phyloP scores from a whole-genome alignment of 2,888 invertebrate genomes.

The Brenthis hecate region DNA sequence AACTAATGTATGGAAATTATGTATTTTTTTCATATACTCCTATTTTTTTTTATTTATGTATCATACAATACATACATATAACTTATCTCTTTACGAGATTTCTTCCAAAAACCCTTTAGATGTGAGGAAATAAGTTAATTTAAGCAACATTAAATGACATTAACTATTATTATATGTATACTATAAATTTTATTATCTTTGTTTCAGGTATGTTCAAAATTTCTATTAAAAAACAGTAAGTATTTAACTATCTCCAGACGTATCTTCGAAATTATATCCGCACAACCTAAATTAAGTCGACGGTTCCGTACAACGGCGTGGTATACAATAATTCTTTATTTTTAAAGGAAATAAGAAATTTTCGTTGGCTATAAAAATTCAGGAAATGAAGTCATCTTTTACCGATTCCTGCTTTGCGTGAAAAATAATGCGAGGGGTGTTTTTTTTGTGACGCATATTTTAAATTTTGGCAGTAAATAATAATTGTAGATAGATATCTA shows the following conservation, averaged over 20 bases:
- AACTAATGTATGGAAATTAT: too few species aligned
- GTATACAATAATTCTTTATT: slow-evolving; percentile 14
- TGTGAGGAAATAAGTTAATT: too few species aligned
- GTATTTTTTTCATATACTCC: too few species aligned
- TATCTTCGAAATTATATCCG: slow-evolving; percentile 5
- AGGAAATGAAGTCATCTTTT: slow-evolving; percentile 30
- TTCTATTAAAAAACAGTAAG: slow-evolving; percentile 2
- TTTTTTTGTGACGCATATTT: slow-evolving; percentile 24
- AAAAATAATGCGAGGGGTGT: slow-evolving; percentile 28
- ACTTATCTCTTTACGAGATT: too few species aligned
- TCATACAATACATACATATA: too few species aligned
- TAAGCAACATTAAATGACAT: too few species aligned
- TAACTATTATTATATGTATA: neutral
- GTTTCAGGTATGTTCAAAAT: slow-evolving; percentile 7
- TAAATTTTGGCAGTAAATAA: slow-evolving; percentile 9
- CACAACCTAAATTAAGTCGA: slow-evolving; percentile 4
- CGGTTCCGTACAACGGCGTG: slow-evolving; percentile 1
- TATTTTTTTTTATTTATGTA: too few species aligned
- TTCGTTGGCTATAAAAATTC: slow-evolving; percentile 25
- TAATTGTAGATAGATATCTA: too few species aligned
- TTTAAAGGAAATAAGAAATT: slow-evolving; percentile 16
- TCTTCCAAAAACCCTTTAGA: too few species aligned
- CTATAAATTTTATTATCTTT: neutral
- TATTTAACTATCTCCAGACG: slow-evolving; percentile 4
- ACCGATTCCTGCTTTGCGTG: slow-evolving; percentile 30